These are phyloP conservation scores for Spinibarbus caldwelli DNA, from an alignment of 2,797 vertebrate species.

Conservation along the genomic window DNA sequence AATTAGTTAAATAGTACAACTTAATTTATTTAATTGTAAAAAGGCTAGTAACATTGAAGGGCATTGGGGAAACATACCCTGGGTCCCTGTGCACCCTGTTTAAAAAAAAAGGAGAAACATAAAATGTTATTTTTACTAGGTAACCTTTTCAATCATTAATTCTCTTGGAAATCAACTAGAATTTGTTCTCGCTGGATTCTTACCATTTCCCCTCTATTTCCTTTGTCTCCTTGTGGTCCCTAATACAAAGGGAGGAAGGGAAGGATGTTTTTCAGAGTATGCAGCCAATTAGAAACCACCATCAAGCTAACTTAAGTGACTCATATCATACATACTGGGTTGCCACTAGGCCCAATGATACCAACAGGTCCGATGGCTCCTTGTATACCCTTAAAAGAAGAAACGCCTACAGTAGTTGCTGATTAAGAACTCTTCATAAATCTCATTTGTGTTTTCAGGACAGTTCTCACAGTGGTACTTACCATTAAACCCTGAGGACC, in stretches of 20 bases:
- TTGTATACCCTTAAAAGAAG: constrained; percentile 84
- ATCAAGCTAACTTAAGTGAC: constrained; percentile 25
- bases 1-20: not conserved
- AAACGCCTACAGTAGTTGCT: constrained; percentile 52
- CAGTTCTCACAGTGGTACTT: constrained; percentile 62
- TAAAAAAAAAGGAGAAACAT: constrained; percentile 56
- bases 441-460: constrained; percentile 28
- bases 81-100: constrained; percentile 90
- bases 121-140: constrained; percentile 46
- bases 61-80: constrained; percentile 78
- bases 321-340: constrained; percentile 81
- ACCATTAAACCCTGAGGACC: constrained; percentile 92
- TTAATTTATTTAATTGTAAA: not conserved
- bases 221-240: constrained; percentile 94
- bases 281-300: not conserved
- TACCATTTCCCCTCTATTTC: constrained; percentile 90
- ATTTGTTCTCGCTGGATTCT: constrained; percentile 65
- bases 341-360: constrained; percentile 90
- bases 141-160: not conserved
- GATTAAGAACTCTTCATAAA: constrained; percentile 39
- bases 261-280: not conserved
- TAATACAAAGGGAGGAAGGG: constrained; percentile 70
- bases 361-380: constrained; percentile 87
- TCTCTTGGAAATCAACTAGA: not conserved
- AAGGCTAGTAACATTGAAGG: constrained; percentile 24